phyloP scores from a whole-genome alignment of 2,888 invertebrate species.

The Coleophora deauratella region DNA sequence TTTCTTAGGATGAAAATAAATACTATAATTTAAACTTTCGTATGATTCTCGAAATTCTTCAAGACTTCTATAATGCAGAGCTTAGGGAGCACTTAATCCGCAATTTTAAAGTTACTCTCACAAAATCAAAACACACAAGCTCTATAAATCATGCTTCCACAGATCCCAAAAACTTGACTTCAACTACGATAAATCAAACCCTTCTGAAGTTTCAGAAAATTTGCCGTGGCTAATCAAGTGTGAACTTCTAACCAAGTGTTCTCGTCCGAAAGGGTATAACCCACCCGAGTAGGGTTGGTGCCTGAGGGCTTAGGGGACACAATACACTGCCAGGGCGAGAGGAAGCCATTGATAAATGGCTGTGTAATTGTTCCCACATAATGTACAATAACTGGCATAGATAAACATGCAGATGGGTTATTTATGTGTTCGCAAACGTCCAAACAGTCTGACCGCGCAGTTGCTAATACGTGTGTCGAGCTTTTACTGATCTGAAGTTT shows the following conservation, averaged over 20 bases:
- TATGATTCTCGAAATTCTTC: no score
- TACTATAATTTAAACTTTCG: no score
- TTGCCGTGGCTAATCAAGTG: conserved; percentile 55
- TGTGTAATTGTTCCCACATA: conserved; percentile 66
- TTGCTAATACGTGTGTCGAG: no score
- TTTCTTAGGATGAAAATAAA: no score
- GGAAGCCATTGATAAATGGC: conserved; percentile 59
- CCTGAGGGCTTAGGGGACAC: conserved; percentile 44
- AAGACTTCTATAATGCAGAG: no score
- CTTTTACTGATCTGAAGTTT: no score
- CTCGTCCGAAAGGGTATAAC: conserved; percentile 41
- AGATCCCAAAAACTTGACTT: neutral
- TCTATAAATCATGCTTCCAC: neutral
- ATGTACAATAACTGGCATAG: conserved; percentile 54
- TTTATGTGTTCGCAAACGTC: conserved; percentile 16
- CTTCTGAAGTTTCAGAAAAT: conserved; percentile 34
- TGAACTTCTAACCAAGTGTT: conserved; percentile 48
- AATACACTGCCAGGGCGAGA: conserved; percentile 43
- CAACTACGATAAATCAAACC: conserved; percentile 17
- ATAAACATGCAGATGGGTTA: conserved; percentile 30
- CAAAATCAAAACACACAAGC: neutral
- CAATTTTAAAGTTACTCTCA: neutral
- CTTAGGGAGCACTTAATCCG: no score
- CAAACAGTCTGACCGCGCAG: no score
- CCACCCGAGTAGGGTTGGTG: conserved; percentile 48